phyloP scores from a whole-genome alignment of 1,140 invertebrate genomes.

The Alviniconcha marisindica region DNA sequence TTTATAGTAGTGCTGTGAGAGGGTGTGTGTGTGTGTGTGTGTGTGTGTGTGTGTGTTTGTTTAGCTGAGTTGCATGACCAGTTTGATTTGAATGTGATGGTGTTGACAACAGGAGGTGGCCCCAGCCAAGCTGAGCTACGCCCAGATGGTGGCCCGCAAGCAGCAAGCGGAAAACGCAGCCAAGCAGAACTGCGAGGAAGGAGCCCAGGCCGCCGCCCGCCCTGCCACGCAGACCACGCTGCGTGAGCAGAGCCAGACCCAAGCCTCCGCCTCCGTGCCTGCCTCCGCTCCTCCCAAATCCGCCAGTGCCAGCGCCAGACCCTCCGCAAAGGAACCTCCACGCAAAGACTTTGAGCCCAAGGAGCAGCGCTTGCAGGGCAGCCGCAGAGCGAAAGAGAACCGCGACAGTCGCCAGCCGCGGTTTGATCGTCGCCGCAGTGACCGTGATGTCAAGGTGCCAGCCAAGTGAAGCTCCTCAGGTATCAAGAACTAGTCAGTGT shows the following conservation, averaged over 20 bases:
- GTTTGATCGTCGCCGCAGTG: conserved; percentile 45
- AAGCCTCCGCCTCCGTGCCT: conserved; percentile 46
- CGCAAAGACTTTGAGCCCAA: conserved; percentile 61
- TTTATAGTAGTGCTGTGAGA: no score
- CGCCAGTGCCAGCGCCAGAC: conserved; percentile 33
- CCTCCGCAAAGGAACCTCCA: conserved; percentile 43
- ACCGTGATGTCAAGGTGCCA: conserved; percentile 49
- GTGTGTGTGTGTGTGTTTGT: no score
- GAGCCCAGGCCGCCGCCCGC: conserved; percentile 39
- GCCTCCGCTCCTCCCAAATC: conserved; percentile 35
- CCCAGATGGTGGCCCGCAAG: conserved; percentile 88
- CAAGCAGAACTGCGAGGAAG: conserved; percentile 49
- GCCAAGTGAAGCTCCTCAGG: conserved; percentile 42
- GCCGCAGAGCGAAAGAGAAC: conserved; percentile 65
- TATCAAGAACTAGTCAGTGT: conserved; percentile 17
- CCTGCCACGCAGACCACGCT: conserved; percentile 51
- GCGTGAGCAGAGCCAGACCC: conserved; percentile 65
- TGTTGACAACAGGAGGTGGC: conserved; percentile 21
- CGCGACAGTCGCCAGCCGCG: conserved; percentile 54
- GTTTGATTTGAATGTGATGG: no score
- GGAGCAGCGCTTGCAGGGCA: conserved; percentile 58
- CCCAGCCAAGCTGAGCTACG: conserved; percentile 83
- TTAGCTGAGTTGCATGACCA: no score
- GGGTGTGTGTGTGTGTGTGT: no score
- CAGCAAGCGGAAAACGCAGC: conserved; percentile 72